Evolutionary conservation across 2,797 vertebrate genomes (phyloP), one percentile per base, ranked within the genome.

Genomic region (Hippoglossus hippoglossus): DNA sequence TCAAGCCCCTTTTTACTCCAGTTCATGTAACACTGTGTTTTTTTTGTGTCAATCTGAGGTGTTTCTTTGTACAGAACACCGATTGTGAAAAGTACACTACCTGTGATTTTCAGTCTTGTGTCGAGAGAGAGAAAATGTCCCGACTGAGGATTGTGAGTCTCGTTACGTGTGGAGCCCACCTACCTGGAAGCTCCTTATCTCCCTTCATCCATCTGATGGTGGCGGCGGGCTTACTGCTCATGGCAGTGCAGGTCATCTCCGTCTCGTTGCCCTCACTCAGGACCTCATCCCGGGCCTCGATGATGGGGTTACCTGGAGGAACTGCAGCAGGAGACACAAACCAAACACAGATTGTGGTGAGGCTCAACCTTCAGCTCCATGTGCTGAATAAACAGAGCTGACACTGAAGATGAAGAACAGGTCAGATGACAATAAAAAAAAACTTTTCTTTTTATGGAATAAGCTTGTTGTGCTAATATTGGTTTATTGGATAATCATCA

Each of bases 151-250:
- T 36, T 71, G 59, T 19, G 68, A 44, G 9, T 69, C 5, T 50
- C 0, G 9, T 16, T 25, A 6, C 8, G 39, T 54, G 51, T 24
- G 66, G 28, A 24, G 58, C 15, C 11, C 9, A 72, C 82, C 50
- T 81, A 98, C 97, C 97, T 24, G 91, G 91, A 1, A 98, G 94
- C 90, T 98, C 97, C 81, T 96, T 96, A 93, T 95, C 96, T 54
- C 96, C 96, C 90, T 98, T 98, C 95, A 97, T 96, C 97, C 97
- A 98, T 89, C 94, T 92, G 94, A 98, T 97, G 69, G 91, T 93
- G 15, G 97, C 97, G 53, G 96, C 96, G 3, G 97, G 97, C 84
- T 96, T 97, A 87, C 97, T 97, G 93, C 96, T 97, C 95, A 96
- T 96, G 81, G 97, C 96, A 0, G 96, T 97, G 89, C 97, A 98